phyloP scores from a whole-genome alignment of 2,888 invertebrate species.

The Suillia variegata region DNA sequence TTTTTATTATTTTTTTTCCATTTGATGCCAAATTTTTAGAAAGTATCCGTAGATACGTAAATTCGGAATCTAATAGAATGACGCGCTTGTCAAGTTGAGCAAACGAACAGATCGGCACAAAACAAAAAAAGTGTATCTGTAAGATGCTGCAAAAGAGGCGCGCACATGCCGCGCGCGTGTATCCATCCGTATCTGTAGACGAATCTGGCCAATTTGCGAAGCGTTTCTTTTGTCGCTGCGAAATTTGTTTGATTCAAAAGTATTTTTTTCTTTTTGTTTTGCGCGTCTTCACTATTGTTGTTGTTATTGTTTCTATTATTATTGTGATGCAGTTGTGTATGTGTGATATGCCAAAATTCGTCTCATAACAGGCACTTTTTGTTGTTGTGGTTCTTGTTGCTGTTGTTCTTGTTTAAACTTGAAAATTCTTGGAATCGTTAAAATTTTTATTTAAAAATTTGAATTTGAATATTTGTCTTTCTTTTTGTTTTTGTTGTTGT shows the following conservation, averaged over 20 bases:
- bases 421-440: conserved; percentile 30
- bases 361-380: not conserved
- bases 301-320: not conserved
- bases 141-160: no score
- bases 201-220: not conserved
- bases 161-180: no score
- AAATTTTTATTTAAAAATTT: conserved; percentile 23
- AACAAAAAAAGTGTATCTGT: no score
- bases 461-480: no score
- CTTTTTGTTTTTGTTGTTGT: no score
- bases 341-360: no score
- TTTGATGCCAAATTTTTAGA: no score
- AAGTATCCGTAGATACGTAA: no score
- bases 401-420: conserved; percentile 23
- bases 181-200: not conserved
- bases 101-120: no score
- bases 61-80: no score
- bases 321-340: not conserved
- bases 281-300: not conserved
- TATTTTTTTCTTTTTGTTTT: not conserved
- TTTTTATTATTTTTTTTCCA: no score
- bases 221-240: not conserved
- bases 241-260: not conserved
- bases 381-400: conserved; percentile 13
- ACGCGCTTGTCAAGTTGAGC: no score